A percentile compares a stretch with the other conserved stretches of the same genome.
Evolutionary conservation across 2,888 invertebrate genomes (phyloP).

Genomic region (Rhingia campestris): DNA sequence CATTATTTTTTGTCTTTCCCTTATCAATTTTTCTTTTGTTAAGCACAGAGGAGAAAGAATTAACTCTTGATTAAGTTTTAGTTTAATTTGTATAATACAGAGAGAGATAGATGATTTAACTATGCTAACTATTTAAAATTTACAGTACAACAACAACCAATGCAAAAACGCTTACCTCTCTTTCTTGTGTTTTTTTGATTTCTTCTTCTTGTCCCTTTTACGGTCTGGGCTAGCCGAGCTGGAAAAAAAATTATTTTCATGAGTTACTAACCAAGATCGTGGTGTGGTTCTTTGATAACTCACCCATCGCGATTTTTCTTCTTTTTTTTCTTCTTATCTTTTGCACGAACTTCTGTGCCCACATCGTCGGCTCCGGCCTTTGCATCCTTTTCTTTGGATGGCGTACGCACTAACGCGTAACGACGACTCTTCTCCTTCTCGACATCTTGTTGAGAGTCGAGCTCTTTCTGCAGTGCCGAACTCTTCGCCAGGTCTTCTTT

Average conservation of each 20-base stretch:
- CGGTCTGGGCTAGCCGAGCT: slow-evolving; percentile 89
- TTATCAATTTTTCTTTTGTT: slow-evolving; percentile 73
- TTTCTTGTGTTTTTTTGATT: slow-evolving; percentile 89
- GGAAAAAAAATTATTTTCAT: slow-evolving; percentile 7
- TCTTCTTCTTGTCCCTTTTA: slow-evolving; percentile 91
- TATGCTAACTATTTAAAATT: slow-evolving; percentile 46
- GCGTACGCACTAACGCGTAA: slow-evolving; percentile 90
- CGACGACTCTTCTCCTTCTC: slow-evolving; percentile 83
- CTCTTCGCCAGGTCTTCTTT: slow-evolving; percentile 83
- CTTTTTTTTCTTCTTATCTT: slow-evolving; percentile 86
- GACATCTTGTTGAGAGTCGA: slow-evolving; percentile 82
- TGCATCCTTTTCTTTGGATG: slow-evolving; percentile 85
- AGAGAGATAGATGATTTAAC: slow-evolving; percentile 34
- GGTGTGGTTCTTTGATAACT: slow-evolving; percentile 66
- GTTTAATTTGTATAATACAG: slow-evolving; percentile 10
- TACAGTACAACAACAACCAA: slow-evolving; percentile 7
- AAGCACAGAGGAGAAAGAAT: slow-evolving; percentile 76
- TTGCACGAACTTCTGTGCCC: slow-evolving; percentile 81
- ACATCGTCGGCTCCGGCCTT: slow-evolving; percentile 75
- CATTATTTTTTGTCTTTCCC: slow-evolving; percentile 60
- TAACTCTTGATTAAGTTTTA: slow-evolving; percentile 65
- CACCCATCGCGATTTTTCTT: slow-evolving; percentile 90
- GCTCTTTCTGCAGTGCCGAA: slow-evolving; percentile 82
- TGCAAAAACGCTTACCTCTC: slow-evolving; percentile 85
- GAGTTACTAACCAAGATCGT: neutral